These are phyloP conservation scores for Acanthornis magna DNA, from an alignment of 2,797 vertebrate species.

Conservation along the genomic window DNA sequence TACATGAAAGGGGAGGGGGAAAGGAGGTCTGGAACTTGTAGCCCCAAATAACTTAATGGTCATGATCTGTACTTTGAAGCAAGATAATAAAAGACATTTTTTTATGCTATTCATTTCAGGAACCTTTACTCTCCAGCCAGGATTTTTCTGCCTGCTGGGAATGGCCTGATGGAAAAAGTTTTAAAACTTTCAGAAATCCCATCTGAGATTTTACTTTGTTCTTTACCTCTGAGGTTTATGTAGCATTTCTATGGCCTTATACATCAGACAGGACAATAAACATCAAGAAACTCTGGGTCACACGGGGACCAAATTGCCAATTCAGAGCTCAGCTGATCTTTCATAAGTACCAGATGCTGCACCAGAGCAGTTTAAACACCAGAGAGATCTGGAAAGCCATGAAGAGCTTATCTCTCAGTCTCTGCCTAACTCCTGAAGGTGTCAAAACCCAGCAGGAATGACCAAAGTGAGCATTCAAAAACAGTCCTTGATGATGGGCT, in stretches of 20 bases:
- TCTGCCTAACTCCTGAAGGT: background rate
- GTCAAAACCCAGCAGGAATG: background rate
- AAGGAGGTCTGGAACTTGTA: slow-evolving; percentile 45
- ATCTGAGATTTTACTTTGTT: slow-evolving; percentile 53
- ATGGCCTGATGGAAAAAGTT: slow-evolving; percentile 25
- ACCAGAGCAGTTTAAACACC: background rate
- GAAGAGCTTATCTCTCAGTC: background rate
- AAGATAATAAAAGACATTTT: slow-evolving; percentile 40
- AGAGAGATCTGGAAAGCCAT: background rate
- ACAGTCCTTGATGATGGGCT: background rate
- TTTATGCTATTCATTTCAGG: slow-evolving; percentile 42
- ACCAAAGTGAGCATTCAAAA: background rate
- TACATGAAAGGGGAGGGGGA: background rate
- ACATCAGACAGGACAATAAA: slow-evolving; percentile 37
- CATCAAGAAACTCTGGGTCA: background rate
- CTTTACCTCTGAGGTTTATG: slow-evolving; percentile 46
- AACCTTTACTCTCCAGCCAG: slow-evolving; percentile 52
- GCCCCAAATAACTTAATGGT: slow-evolving; percentile 29
- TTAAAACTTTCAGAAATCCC: slow-evolving; percentile 48
- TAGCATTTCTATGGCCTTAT: slow-evolving; percentile 5
- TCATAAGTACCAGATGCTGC: background rate
- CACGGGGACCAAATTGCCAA: background rate
- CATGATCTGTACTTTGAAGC: slow-evolving; percentile 49
- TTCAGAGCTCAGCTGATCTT: background rate
- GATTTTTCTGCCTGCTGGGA: slow-evolving; percentile 42